phyloP scores from a whole-genome alignment of 2,113 vertebrate species.

The Empidonax alnorum region DNA sequence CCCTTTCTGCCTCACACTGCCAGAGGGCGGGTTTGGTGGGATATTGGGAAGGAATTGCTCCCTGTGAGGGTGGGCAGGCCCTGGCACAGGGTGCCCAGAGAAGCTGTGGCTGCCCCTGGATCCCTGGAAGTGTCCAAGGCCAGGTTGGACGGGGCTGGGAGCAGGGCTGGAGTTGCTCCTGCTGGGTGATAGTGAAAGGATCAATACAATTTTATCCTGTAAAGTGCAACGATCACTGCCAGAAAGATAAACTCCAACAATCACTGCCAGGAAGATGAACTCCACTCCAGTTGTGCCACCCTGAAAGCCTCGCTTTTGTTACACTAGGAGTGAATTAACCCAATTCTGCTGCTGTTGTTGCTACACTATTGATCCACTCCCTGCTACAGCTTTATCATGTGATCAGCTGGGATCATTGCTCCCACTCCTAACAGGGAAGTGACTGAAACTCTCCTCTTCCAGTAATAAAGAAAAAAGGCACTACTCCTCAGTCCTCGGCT shows the following conservation, averaged over 20 bases:
- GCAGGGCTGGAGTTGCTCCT: accelerated
- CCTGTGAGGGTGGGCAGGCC: background rate
- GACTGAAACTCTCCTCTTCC: background rate
- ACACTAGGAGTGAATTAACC: background rate
- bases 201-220: background rate
- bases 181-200: background rate
- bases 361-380: background rate
- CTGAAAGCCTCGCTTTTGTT: background rate
- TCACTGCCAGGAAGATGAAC: background rate
- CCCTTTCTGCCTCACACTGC: background rate
- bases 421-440: background rate
- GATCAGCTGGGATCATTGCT: background rate
- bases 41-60: background rate
- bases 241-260: background rate
- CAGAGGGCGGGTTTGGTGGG: background rate
- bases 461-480: background rate
- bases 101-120: background rate
- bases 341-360: background rate
- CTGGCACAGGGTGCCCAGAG: background rate
- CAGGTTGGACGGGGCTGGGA: background rate
- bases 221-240: background rate
- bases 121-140: background rate
- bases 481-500: background rate
- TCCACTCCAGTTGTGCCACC: background rate
- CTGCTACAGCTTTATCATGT: background rate